Percentiles rank a stretch among this genome's conserved stretches.
Evolutionary conservation across 2,113 vertebrate species (phyloP).

Genomic region (Abramis brama): DNA sequence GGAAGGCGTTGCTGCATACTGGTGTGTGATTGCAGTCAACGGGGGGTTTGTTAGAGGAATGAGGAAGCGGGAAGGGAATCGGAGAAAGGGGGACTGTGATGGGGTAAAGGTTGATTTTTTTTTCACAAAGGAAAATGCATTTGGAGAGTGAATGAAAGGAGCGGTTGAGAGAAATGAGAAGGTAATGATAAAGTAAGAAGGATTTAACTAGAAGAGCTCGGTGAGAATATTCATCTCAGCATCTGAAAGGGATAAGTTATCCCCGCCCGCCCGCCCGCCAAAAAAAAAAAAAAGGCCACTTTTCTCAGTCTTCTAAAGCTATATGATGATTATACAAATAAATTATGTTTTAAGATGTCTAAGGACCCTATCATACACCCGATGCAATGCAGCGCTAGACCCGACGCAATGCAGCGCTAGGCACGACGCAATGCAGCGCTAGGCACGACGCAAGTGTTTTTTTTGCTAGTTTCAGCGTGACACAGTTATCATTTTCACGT

Average conservation of each 20-base stretch:
- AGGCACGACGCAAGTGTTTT: too few relatives aligned
- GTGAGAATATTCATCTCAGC: neutral
- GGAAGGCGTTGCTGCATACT: neutral
- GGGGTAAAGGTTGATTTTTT: neutral
- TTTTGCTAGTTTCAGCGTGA: too few relatives aligned
- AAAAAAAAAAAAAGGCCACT: too few relatives aligned
- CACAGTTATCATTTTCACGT: too few relatives aligned
- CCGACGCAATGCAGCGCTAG: too few relatives aligned
- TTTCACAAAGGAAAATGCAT: neutral
- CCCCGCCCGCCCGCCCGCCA: too few relatives aligned
- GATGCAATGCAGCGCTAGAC: too few relatives aligned
- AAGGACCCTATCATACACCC: too few relatives aligned
- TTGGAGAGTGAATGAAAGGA: conserved; percentile 21
- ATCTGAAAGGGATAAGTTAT: neutral
- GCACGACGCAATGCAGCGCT: too few relatives aligned
- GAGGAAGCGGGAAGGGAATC: neutral
- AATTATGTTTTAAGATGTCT: too few relatives aligned
- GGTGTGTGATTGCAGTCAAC: conserved; percentile 40
- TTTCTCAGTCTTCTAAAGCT: too few relatives aligned
- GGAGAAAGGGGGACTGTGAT: conserved; percentile 11
- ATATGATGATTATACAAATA: too few relatives aligned
- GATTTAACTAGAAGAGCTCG: neutral
- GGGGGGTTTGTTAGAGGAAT: neutral
- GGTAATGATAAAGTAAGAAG: neutral
- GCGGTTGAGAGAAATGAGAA: neutral